phyloP scores from a whole-genome alignment of 2,113 vertebrate species.

The Rhadina sibilatrix region DNA sequence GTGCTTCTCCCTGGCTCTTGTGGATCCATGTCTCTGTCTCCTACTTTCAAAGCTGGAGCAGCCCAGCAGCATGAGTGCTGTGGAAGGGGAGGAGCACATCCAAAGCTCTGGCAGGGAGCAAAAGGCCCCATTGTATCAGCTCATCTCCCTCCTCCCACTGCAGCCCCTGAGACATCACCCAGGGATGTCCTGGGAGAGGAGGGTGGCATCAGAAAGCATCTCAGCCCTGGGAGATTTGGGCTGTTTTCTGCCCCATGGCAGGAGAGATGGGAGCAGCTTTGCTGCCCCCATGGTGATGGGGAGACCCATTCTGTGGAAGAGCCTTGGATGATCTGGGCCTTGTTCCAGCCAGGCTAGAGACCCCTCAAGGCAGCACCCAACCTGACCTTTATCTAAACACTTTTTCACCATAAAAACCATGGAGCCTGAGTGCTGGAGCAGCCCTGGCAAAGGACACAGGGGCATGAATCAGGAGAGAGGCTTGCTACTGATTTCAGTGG shows the following conservation, averaged over 20 bases:
- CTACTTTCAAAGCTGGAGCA: background rate
- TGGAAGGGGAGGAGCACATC: background rate
- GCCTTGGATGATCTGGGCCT: background rate
- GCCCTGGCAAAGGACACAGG: background rate
- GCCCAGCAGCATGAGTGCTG: background rate
- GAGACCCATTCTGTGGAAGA: fast-evolving
- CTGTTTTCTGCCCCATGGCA: background rate
- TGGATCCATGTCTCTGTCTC: background rate
- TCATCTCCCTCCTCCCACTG: background rate
- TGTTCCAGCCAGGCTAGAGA: background rate
- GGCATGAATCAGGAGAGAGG: background rate
- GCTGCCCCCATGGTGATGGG: background rate
- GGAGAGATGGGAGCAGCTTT: background rate
- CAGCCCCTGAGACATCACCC: background rate
- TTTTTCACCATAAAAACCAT: background rate
- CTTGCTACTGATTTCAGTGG: background rate
- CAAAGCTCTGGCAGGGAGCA: background rate
- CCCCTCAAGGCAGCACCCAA: background rate
- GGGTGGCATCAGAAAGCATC: background rate
- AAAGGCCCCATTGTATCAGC: background rate
- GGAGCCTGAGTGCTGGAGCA: background rate
- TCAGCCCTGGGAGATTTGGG: background rate
- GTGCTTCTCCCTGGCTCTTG: background rate
- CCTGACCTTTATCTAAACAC: background rate
- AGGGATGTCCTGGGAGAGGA: background rate